These are phyloP conservation scores for Dusona sp. DNA, from an alignment of 2,888 invertebrate species.

Conservation along the genomic window DNA sequence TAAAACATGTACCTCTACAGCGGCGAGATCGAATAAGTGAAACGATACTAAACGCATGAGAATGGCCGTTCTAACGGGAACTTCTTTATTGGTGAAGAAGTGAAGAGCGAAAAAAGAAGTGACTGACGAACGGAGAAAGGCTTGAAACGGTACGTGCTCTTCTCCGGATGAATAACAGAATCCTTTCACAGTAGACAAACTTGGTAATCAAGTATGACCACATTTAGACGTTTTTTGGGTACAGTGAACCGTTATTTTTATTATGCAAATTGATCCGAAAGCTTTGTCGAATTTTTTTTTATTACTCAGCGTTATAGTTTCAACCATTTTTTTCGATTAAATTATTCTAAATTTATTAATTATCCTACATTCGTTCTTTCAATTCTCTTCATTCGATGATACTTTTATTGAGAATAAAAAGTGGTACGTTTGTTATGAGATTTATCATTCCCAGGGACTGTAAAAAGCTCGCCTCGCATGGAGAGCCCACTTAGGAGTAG, in stretches of 20 bases:
- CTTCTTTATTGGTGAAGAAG: constrained; percentile 37
- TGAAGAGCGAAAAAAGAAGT: constrained; percentile 34
- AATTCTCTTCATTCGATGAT: neutral
- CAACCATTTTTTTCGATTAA: neutral
- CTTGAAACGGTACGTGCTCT: constrained; percentile 64
- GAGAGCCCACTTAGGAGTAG: constrained; percentile 37
- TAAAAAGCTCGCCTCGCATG: constrained; percentile 48
- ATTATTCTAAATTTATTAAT: neutral
- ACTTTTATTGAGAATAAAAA: neutral
- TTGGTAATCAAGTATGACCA: constrained; percentile 21
- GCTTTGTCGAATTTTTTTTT: neutral
- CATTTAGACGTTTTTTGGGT: neutral
- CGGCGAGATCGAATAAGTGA: constrained; percentile 52
- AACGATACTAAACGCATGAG: constrained; percentile 61
- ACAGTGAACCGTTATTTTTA: neutral
- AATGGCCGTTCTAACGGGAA: constrained; percentile 60
- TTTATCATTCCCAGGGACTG: neutral
- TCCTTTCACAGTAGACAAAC: constrained; percentile 47
- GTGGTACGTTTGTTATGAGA: neutral
- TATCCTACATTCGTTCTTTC: neutral
- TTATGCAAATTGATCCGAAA: neutral
- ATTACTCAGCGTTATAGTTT: neutral
- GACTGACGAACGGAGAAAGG: constrained; percentile 61
- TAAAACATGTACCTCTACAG: constrained; percentile 21
- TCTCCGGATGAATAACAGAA: constrained; percentile 29